Conservation (phyloP, 2,888 invertebrate species). For the Mesochorus sp. region DNA sequence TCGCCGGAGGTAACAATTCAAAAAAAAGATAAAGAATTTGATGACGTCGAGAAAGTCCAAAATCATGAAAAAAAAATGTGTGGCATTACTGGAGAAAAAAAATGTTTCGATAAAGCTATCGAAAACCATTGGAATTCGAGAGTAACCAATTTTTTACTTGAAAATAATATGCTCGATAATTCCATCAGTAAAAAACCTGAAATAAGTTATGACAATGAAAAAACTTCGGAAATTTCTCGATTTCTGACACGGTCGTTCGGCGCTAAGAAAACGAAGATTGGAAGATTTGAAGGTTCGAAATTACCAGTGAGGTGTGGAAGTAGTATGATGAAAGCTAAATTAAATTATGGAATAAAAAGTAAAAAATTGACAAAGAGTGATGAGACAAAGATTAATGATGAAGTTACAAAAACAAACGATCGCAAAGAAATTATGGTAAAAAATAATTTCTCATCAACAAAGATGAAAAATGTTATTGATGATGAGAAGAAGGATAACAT, state of each 20-base stretch:
- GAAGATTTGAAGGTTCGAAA: slow-evolving; percentile 8
- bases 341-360: neutral
- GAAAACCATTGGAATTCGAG: slow-evolving; percentile 5
- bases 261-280: neutral
- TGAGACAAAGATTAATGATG: neutral
- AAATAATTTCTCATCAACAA: neutral
- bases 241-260: neutral
- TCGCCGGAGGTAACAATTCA: neutral
- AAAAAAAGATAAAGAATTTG: neutral
- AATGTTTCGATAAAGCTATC: slow-evolving; percentile 13
- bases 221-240: slow-evolving; percentile 3
- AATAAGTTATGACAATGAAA: neutral
- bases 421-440: neutral
- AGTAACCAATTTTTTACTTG: neutral
- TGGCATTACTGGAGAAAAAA: neutral
- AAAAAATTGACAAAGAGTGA: neutral
- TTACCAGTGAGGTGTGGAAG: slow-evolving; percentile 42
- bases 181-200: neutral
- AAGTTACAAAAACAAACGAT: neutral
- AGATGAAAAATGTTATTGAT: neutral
- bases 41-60: neutral
- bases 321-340: too few species aligned
- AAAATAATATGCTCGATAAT: neutral
- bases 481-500: neutral
- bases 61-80: neutral